Percentiles rank a stretch among this genome's conserved stretches.
Evolutionary conservation across 2,888 invertebrate species (phyloP).

Genomic region (Heliconius ismenius): DNA sequence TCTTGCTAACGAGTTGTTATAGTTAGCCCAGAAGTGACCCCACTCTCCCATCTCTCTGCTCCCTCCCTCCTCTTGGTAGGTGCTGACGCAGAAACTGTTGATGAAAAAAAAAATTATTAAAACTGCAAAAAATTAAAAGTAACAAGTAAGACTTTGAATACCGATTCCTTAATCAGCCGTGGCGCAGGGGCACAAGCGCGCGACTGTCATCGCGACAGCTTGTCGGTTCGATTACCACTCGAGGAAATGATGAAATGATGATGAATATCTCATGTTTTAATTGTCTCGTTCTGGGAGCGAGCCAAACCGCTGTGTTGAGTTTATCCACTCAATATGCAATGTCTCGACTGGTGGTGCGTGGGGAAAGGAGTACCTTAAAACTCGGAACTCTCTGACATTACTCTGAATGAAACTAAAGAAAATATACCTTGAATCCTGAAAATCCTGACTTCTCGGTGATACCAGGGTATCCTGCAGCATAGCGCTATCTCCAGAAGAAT

Average conservation of each 20-base stretch:
- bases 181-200: neutral
- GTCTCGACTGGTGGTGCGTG: neutral
- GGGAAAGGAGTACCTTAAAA: neutral
- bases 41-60: slow-evolving; percentile 62
- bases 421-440: slow-evolving; percentile 47
- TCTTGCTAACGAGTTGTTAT: slow-evolving; percentile 63
- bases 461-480: slow-evolving; percentile 49
- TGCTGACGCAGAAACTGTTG: slow-evolving; percentile 59
- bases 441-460: slow-evolving; percentile 57
- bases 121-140: too few relatives aligned
- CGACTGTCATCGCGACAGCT: neutral
- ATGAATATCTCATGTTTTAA: neutral
- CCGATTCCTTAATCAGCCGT: neutral
- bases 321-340: neutral
- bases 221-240: neutral
- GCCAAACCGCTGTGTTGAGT: neutral
- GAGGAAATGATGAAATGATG: neutral
- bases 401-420: neutral
- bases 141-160: too few relatives aligned
- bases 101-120: neutral
- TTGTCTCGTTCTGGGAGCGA: neutral
- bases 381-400: neutral
- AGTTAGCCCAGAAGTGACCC: slow-evolving; percentile 73
- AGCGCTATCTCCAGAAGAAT: slow-evolving; percentile 64
- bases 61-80: slow-evolving; percentile 59